Conservation (phyloP, 2,797 vertebrate genomes). For the Dryobates pubescens region DNA sequence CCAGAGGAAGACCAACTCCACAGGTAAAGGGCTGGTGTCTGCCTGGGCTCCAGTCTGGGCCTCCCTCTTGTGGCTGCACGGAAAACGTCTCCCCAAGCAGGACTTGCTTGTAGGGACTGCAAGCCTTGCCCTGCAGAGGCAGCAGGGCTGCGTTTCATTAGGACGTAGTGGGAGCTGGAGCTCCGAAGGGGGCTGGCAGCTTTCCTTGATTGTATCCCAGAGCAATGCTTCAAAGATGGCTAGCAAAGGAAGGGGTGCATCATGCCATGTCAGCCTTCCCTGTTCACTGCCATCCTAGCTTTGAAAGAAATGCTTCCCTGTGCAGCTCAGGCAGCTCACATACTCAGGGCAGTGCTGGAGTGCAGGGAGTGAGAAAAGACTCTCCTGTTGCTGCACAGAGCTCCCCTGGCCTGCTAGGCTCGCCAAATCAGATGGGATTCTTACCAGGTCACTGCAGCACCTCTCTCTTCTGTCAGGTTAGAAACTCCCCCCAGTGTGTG, state of each 20-base stretch:
- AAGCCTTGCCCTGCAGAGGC: neutral
- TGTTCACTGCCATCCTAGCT: neutral
- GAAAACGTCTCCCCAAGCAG: neutral
- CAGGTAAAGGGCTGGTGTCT: constrained; percentile 76
- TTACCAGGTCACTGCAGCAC: neutral
- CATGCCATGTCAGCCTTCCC: rapidly evolving
- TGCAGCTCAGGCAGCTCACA: neutral
- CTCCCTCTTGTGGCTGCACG: neutral
- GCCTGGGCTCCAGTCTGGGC: neutral
- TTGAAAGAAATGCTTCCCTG: neutral
- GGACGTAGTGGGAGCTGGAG: neutral
- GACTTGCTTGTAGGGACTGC: neutral
- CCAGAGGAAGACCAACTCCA: constrained; percentile 80
- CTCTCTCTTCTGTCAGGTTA: neutral
- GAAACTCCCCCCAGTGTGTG: neutral
- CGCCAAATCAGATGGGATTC: too few relatives aligned
- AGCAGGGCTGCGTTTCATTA: neutral
- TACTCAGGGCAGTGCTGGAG: neutral
- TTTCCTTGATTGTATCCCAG: neutral
- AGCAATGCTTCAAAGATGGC: neutral
- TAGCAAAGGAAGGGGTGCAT: neutral
- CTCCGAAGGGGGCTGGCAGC: neutral
- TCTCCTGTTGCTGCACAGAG: neutral
- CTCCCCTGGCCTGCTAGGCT: neutral
- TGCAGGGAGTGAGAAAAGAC: neutral